Conservation (phyloP, 2,113 vertebrate genomes). For the Aptenodytes patagonicus region DNA sequence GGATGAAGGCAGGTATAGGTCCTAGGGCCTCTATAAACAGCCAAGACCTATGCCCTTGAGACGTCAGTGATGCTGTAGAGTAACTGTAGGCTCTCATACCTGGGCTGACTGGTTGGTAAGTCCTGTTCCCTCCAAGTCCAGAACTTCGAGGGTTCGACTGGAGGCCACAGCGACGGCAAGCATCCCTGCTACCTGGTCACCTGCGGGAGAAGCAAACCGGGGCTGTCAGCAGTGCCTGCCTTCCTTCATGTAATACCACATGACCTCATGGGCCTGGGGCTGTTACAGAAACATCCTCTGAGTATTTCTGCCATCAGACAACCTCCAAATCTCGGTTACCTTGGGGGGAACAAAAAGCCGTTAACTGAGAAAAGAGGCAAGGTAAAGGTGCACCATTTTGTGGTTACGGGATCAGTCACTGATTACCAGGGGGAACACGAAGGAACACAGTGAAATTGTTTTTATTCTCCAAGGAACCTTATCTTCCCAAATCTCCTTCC, state of each 20-base stretch:
- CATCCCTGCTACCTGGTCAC: slow-evolving; percentile 95
- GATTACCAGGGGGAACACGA: not conserved
- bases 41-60: not conserved
- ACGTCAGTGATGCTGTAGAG: not conserved
- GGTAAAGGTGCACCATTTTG: not conserved
- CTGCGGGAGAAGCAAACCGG: slow-evolving; percentile 67
- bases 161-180: slow-evolving; percentile 92
- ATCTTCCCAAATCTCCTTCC: not conserved
- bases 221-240: not conserved
- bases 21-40: not conserved
- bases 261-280: not conserved
- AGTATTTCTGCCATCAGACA: not conserved
- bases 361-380: not conserved
- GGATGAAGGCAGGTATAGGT: not conserved
- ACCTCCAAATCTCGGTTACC: not conserved
- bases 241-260: not conserved
- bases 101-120: slow-evolving; percentile 94
- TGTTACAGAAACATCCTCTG: not conserved
- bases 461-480: not conserved
- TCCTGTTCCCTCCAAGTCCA: slow-evolving; percentile 94
- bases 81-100: slow-evolving; percentile 68
- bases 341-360: not conserved
- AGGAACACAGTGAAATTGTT: not conserved
- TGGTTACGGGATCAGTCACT: not conserved
- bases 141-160: slow-evolving; percentile 91